These are phyloP conservation scores for Meloe dianella DNA, from an alignment of 2,888 invertebrate species.

Conservation along the genomic window DNA sequence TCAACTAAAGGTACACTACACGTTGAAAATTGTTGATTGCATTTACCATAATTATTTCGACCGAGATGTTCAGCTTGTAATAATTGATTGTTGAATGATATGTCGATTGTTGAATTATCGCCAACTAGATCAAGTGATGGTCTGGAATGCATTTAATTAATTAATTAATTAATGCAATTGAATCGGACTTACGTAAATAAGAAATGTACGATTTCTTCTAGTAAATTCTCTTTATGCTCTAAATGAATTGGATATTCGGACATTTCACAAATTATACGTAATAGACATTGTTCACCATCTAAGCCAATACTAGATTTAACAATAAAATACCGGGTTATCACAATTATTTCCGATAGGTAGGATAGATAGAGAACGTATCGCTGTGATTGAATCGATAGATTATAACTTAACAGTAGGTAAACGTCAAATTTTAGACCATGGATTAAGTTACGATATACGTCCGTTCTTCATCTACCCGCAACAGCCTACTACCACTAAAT, in stretches of 20 bases:
- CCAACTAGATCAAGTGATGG: conserved; percentile 44
- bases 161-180: background rate
- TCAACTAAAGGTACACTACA: conserved; percentile 47
- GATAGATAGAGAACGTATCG: too few species aligned
- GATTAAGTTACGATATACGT: too few species aligned
- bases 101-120: conserved; percentile 18
- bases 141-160: conserved; percentile 40
- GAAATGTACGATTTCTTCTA: conserved; percentile 57
- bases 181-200: conserved; percentile 50
- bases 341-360: too few species aligned
- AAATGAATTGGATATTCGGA: conserved; percentile 51
- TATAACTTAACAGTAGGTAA: conserved; percentile 9
- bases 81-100: conserved; percentile 35
- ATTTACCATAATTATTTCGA: conserved; percentile 36
- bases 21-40: conserved; percentile 41
- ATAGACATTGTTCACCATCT: conserved; percentile 49
- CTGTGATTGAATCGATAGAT: too few species aligned
- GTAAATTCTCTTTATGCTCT: conserved; percentile 52
- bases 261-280: conserved; percentile 52
- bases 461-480: too few species aligned
- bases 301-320: conserved; percentile 51
- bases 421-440: too few species aligned
- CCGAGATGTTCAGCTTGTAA: conserved; percentile 45
- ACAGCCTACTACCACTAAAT: too few species aligned
- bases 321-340: too few species aligned